Percentiles rank a stretch among this genome's conserved stretches.
Evolutionary conservation across 2,113 vertebrate species (phyloP).

Genomic region (Spermophilus dauricus): DNA sequence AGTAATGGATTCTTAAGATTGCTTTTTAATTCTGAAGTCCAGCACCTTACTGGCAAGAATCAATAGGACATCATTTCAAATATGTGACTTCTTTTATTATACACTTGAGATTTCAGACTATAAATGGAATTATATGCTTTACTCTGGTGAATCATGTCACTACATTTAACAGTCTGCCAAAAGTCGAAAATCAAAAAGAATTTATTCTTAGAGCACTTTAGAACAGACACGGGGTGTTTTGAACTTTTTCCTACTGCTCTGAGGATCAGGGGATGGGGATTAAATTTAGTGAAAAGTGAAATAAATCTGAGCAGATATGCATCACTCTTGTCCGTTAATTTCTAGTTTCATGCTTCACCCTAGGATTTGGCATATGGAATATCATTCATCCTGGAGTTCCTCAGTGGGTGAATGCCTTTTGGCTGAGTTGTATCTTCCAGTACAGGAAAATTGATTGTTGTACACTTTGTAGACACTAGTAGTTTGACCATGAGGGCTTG

Average conservation of each 20-base stretch:
- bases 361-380: background rate
- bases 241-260: background rate
- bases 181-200: constrained; percentile 62
- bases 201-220: constrained; percentile 20
- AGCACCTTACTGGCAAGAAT: constrained; percentile 26
- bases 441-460: constrained; percentile 56
- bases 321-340: background rate
- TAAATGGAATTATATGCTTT: constrained; percentile 52
- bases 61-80: background rate
- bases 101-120: constrained; percentile 35
- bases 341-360: background rate
- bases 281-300: background rate
- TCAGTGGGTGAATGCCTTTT: constrained; percentile 41
- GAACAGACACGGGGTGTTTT: background rate
- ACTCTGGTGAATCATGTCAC: constrained; percentile 56
- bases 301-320: background rate
- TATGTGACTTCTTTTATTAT: constrained; percentile 55
- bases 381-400: background rate
- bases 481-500: constrained; percentile 25
- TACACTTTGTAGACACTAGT: constrained; percentile 47
- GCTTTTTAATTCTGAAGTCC: constrained; percentile 61
- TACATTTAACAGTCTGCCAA: background rate
- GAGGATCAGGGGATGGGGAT: background rate
- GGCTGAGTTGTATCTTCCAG: background rate
- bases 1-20: constrained; percentile 42